Evolutionary conservation across 2,797 vertebrate species (phyloP).

Genomic region (Acanthiza pusilla): DNA sequence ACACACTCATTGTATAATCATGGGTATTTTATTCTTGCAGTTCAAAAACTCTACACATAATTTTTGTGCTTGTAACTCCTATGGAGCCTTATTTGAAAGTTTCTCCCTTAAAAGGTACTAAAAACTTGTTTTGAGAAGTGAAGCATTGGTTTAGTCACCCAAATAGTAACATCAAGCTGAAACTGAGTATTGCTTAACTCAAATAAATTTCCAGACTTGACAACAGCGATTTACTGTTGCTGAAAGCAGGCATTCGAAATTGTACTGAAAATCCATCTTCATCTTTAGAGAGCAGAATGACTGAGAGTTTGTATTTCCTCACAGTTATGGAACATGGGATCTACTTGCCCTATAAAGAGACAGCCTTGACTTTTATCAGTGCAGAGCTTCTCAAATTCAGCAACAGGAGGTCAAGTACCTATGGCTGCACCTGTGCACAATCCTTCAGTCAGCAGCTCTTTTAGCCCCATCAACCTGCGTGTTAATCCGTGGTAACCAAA

Average conservation of each 20-base stretch:
- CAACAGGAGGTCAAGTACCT: background rate
- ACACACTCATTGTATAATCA: background rate
- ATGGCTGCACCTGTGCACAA: background rate
- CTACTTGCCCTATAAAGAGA: background rate
- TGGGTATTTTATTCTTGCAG: background rate
- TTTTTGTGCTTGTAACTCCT: background rate
- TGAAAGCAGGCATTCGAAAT: background rate
- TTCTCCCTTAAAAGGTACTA: constrained; percentile 43
- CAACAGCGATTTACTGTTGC: background rate
- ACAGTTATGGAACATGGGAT: background rate
- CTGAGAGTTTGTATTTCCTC: background rate
- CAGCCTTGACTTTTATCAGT: background rate
- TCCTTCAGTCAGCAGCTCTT: background rate
- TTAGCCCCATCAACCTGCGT: background rate
- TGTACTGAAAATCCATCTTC: background rate
- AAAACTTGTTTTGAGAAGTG: constrained; percentile 14
- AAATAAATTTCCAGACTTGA: constrained; percentile 4
- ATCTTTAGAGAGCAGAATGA: background rate
- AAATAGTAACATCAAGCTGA: background rate
- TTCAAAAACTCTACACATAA: background rate
- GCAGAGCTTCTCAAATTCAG: background rate
- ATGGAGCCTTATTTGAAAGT: background rate
- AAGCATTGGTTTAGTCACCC: constrained; percentile 13
- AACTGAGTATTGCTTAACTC: background rate
- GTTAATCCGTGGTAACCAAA: background rate